Evolutionary conservation across 2,888 invertebrate species (phyloP), one percentile per base, ranked within the genome.

Genomic region (Parthenolecanium corni): DNA sequence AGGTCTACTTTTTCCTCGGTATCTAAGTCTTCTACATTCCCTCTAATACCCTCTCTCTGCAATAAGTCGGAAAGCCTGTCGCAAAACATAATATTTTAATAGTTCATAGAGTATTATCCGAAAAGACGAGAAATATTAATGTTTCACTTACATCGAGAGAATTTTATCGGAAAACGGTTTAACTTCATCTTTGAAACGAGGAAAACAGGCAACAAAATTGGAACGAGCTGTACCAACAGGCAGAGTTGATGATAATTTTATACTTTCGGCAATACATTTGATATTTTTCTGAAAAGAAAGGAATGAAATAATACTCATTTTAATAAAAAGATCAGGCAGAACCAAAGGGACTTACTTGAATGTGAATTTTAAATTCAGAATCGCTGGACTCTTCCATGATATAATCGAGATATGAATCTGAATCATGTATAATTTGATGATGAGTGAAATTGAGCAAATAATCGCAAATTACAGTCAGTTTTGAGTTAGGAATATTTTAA

Each of bases 1-100:
- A 86, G 78, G 66, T 93, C 92, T 69, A 84, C 82, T 71, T 83
- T 81, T 67, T 84, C 84, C 54, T 84, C 83, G 1, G 76, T 67
- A 64, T 80, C 79, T 23, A 80, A 73, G 36, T 74, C 74, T 66
- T 74, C 75, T 65, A 84, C 78, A 66, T 79, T 82, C 11, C 77
- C 78, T 52, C 76, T 75, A 14, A 82, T 71, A 36, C 81, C 78
- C 66, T 81, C 77, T 65, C 76, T 73, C 67, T 76, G 73, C 66
- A 85, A 68, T 68, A 81, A 73, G 71, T 77, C 71, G 68, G 81
- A 77, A 71, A 82, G 79, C 69, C 75, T 75, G 64, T 49, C 68
- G 67, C n/a, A 2, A 23, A 1, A 2, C 14, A 14, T 11, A 18
- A 49, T 20, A 23, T 21, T 49, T 18, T 11, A 14, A 2, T 11